Conservation (phyloP, 2,797 vertebrate genomes). For the Dryobates pubescens region DNA sequence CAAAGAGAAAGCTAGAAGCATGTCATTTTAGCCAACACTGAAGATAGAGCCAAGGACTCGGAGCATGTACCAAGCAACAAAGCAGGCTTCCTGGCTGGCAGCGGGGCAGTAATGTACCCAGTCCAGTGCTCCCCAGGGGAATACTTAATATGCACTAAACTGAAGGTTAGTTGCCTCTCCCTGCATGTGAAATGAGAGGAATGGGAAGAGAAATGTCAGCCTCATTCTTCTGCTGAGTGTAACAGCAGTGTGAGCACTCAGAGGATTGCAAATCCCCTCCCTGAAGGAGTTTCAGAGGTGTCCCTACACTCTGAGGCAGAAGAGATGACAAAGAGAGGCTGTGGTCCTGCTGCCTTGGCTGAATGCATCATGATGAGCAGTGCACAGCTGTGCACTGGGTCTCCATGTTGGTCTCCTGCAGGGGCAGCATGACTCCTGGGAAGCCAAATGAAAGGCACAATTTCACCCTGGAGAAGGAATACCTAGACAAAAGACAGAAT, state of each 20-base stretch:
- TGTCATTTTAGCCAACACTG: neutral
- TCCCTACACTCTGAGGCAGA: accelerated
- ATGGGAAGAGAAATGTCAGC: neutral
- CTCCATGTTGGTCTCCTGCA: accelerated
- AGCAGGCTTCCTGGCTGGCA: neutral
- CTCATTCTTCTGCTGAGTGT: neutral
- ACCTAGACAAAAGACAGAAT: neutral
- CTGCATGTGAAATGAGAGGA: neutral
- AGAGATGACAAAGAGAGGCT: neutral
- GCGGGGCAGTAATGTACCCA: neutral
- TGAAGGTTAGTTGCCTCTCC: neutral
- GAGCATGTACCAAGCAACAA: neutral
- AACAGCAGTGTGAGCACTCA: neutral
- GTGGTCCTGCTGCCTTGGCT: neutral
- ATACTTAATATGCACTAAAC: neutral
- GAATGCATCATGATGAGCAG: accelerated
- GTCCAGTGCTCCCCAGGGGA: neutral
- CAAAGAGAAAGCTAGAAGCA: neutral
- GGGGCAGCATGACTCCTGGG: neutral
- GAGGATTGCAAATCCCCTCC: neutral
- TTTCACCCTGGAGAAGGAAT: neutral
- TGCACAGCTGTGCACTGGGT: accelerated
- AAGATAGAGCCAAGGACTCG: neutral
- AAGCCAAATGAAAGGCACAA: neutral
- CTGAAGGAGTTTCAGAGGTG: neutral